phyloP scores from a whole-genome alignment of 2,888 invertebrate genomes.

The Alsophila aescularia region DNA sequence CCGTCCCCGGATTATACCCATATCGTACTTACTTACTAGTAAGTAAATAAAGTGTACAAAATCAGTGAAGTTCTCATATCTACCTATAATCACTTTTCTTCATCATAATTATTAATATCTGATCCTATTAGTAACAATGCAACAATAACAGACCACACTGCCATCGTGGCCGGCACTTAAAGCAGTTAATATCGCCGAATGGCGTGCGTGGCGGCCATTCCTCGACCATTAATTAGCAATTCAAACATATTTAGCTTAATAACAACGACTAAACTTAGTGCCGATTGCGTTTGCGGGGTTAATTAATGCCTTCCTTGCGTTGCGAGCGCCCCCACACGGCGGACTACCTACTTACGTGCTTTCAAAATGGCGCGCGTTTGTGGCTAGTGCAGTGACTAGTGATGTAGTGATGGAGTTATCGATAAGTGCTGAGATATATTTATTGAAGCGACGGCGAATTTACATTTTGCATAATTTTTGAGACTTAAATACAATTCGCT shows the following conservation, averaged over 20 bases:
- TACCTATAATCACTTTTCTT: too few species aligned
- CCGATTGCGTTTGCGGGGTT: constrained; percentile 60
- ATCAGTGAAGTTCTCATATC: background rate
- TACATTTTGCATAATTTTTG: too few species aligned
- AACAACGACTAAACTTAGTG: constrained; percentile 65
- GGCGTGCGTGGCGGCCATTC: constrained; percentile 67
- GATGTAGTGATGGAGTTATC: too few species aligned
- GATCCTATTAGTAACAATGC: constrained; percentile 34
- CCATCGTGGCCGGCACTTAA: constrained; percentile 36
- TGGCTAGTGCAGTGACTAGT: too few species aligned
- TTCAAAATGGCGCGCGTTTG: constrained; percentile 28
- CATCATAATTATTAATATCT: constrained; percentile 4
- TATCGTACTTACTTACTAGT: background rate
- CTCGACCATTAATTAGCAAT: constrained; percentile 69
- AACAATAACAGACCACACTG: constrained; percentile 43
- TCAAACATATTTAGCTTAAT: constrained; percentile 80
- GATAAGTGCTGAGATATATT: too few species aligned
- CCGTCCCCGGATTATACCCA: too few species aligned
- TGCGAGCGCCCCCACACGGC: constrained; percentile 20
- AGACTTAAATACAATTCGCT: too few species aligned
- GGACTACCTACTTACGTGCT: constrained; percentile 1
- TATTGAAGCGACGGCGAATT: too few species aligned
- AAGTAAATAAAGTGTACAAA: background rate
- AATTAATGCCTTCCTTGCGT: constrained; percentile 59
- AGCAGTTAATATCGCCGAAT: constrained; percentile 39